These are phyloP conservation scores for Neoseiulus cucumeris DNA, from an alignment of 1,140 invertebrate species.

Conservation along the genomic window DNA sequence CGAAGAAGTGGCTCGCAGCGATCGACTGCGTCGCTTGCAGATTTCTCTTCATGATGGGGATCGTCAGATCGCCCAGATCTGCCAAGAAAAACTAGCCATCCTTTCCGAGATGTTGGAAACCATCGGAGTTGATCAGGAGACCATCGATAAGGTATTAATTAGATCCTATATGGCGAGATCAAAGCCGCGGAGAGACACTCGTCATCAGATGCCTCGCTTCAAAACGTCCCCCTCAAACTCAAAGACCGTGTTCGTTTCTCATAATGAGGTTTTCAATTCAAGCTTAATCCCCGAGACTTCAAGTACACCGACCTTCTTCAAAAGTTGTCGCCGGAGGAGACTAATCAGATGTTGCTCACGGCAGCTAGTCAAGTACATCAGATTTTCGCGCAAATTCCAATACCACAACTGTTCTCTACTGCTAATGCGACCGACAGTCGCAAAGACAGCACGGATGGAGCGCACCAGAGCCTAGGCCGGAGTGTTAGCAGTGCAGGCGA, in stretches of 20 bases:
- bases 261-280: too few relatives aligned
- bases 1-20: constrained; percentile 10
- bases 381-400: neutral
- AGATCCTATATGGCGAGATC: too few relatives aligned
- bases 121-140: constrained; percentile 18
- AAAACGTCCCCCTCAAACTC: too few relatives aligned
- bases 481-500: constrained; percentile 79
- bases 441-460: neutral
- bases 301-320: neutral
- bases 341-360: constrained; percentile 11
- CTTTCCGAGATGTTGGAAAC: constrained; percentile 52
- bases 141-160: constrained; percentile 18
- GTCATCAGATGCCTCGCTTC: too few relatives aligned
- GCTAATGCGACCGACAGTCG: neutral
- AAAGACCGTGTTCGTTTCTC: too few relatives aligned
- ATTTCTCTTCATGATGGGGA: constrained; percentile 51
- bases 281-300: constrained; percentile 6
- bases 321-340: constrained; percentile 9
- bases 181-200: too few relatives aligned
- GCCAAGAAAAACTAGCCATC: constrained; percentile 69
- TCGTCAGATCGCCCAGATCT: constrained; percentile 52
- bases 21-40: constrained; percentile 10
- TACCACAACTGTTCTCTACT: neutral
- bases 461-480: constrained; percentile 37
- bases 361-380: constrained; percentile 9